Evolutionary conservation across 2,797 vertebrate species (phyloP).

Genomic region (Cyprinodon diabolis): DNA sequence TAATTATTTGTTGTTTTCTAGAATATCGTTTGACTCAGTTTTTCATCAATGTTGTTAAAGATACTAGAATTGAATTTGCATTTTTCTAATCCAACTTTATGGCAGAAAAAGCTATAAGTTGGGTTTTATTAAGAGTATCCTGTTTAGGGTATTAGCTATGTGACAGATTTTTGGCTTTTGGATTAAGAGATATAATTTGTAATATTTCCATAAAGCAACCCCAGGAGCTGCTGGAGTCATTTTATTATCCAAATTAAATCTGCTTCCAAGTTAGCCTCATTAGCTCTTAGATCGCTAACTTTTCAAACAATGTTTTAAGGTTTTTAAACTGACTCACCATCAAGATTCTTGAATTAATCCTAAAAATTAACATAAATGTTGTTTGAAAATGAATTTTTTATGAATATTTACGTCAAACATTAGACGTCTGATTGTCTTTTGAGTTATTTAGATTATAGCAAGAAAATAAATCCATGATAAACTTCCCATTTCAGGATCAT

Average conservation of each 20-base stretch:
- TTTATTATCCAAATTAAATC: too few relatives aligned
- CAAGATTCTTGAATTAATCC: neutral
- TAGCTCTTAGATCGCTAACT: neutral
- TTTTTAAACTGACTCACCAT: too few relatives aligned
- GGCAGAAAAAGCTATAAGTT: neutral
- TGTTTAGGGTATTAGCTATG: too few relatives aligned
- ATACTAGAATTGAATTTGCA: neutral
- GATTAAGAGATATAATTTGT: neutral
- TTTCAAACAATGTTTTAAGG: neutral
- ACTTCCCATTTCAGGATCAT: neutral
- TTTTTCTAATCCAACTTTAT: neutral
- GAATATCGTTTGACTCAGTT: neutral
- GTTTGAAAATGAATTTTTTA: neutral
- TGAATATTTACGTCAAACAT: neutral
- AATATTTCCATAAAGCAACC: neutral
- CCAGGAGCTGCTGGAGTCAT: too few relatives aligned
- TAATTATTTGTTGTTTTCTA: neutral
- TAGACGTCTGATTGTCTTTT: neutral
- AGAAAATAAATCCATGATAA: neutral
- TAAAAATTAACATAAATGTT: neutral
- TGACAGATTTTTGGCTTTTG: neutral
- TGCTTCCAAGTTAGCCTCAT: neutral
- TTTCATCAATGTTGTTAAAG: neutral
- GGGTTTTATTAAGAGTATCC: too few relatives aligned
- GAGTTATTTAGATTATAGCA: neutral